Base-by-base conservation (phyloP, 2,888 invertebrate genomes). In the Gymnocheta viridis region DNA sequence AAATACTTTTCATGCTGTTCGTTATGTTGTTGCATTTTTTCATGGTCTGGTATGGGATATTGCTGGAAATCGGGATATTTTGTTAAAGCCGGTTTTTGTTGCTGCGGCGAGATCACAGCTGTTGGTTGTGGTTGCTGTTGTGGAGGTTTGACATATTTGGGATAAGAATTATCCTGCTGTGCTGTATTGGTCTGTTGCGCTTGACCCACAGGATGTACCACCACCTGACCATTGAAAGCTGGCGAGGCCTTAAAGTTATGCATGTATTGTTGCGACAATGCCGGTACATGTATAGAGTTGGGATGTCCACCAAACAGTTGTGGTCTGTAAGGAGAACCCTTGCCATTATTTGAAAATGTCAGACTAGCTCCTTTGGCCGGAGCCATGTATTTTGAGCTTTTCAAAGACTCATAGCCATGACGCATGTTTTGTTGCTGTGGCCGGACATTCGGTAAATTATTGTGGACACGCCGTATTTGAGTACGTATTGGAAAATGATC, bases 181-280 rank as follows among this genome's bases (percentile, higher is more conserved):
- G 62, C 38, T 3, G 29, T 7, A 4, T 38, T 17, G 2, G 78
- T 60, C 10, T 82, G 82, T 56, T 79, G 83, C 14, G 66, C 76
- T 35, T 82, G 80, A 12, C 67, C 22, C 60, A 47, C 82, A 17
- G 87, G 87, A 67, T 88, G 87, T n/a, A 89, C 81, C n/a, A 89
- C 88, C 0, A 89, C 86, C 27, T 90, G 88, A 2, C 90, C 91
- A 84, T 88, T 90, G 47, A 88, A 91, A 3, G 86, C 79, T 0
- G 89, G 91, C 0, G 91, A 91, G 0, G 91, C 89, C 76, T 91
- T 91, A 9, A 91, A 90, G 69, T 88, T 89, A 17, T 87, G 88
- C 4, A 86, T 69, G 38, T 89, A 89, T 58, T 89, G 88, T 32
- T 85, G 82, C 0, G 85, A 82, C 22, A 77, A 47, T 10, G 82